These are phyloP conservation scores for Calcarius ornatus DNA, from an alignment of 2,113 vertebrate species.

Conservation along the genomic window DNA sequence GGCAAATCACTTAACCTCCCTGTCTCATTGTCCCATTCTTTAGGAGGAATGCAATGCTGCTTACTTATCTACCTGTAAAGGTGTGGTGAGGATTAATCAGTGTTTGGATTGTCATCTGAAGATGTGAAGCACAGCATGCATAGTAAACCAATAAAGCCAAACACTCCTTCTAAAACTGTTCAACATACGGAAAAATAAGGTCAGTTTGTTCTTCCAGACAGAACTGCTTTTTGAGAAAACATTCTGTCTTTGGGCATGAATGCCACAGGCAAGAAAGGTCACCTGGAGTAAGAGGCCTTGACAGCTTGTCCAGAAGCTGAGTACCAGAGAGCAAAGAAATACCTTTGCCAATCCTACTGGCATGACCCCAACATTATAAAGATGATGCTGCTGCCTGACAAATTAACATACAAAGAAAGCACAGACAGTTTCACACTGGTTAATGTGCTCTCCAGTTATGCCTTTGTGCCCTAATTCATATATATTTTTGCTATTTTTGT, in stretches of 20 bases:
- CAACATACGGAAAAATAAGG: neutral
- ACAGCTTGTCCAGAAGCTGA: neutral
- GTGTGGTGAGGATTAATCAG: neutral
- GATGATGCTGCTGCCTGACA: neutral
- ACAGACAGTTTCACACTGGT: neutral
- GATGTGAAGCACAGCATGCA: neutral
- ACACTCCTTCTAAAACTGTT: neutral
- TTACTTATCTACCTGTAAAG: conserved; percentile 18
- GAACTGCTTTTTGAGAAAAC: neutral
- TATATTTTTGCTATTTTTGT: neutral
- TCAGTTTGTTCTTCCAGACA: neutral
- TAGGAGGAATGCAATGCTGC: neutral
- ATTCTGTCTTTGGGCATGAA: neutral
- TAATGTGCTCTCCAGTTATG: neutral
- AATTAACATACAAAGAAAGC: neutral
- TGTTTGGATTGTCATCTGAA: neutral
- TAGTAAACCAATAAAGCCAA: neutral
- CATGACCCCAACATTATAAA: neutral
- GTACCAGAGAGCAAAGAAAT: neutral
- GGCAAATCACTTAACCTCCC: conserved; percentile 37
- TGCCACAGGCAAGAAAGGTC: neutral
- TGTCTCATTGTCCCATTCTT: neutral
- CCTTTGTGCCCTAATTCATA: neutral
- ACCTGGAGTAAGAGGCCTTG: neutral
- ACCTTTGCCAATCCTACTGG: neutral